These are phyloP conservation scores for Diprion similis DNA, from an alignment of 1,140 invertebrate species.

Conservation along the genomic window DNA sequence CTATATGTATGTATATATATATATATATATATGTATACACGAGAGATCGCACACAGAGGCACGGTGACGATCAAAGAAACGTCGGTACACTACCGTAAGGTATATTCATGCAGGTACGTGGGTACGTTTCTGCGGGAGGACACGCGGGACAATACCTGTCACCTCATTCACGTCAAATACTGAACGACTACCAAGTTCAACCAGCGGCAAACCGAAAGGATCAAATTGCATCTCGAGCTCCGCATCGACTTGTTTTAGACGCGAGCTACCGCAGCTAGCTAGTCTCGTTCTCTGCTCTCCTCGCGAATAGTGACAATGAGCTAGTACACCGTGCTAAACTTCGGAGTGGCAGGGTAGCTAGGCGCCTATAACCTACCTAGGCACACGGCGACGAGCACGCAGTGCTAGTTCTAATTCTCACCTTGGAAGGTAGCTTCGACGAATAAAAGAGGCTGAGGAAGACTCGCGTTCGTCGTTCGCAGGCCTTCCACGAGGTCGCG, in stretches of 20 bases:
- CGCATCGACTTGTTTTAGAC: constrained; percentile 47
- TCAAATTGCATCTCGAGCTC: constrained; percentile 53
- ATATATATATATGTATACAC: too few species aligned
- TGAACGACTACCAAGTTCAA: constrained; percentile 50
- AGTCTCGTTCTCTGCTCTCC: too few species aligned
- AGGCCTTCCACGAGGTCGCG: neutral
- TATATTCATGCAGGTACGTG: too few species aligned
- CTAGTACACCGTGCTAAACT: too few species aligned
- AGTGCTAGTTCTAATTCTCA: neutral
- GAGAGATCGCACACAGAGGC: too few species aligned
- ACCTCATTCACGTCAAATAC: constrained; percentile 56
- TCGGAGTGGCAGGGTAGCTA: too few species aligned
- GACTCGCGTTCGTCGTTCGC: neutral
- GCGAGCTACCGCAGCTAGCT: neutral
- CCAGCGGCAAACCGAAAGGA: constrained; percentile 35
- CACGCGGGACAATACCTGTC: constrained; percentile 55
- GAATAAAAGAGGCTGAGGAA: neutral
- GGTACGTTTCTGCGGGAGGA: constrained; percentile 31
- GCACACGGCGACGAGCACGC: neutral
- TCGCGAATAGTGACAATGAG: too few species aligned
- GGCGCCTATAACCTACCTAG: too few species aligned
- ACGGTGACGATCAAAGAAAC: constrained; percentile 40
- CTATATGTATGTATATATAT: too few species aligned
- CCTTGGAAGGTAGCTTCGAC: neutral
- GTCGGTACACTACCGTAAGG: constrained; percentile 32